These are phyloP conservation scores for Chlorodrepanis virens DNA, from an alignment of 2,113 vertebrate species.

Conservation along the genomic window DNA sequence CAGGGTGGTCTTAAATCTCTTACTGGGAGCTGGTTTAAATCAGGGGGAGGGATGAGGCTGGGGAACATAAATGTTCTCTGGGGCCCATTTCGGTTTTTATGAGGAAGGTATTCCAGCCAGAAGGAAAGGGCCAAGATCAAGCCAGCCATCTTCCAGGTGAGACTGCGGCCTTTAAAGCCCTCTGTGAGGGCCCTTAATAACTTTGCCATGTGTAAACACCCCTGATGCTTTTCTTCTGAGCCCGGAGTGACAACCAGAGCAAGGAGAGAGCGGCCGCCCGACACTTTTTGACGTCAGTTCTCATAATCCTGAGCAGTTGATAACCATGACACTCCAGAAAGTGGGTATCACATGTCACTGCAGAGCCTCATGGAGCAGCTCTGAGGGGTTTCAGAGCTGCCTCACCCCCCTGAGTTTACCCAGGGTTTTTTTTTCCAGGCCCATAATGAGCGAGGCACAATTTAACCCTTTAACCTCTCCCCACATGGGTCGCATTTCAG, in stretches of 20 bases:
- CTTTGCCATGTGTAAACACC: slow-evolving; percentile 45
- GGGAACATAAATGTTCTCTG: background rate
- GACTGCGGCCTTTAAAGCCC: background rate
- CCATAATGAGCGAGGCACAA: background rate
- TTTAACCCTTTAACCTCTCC: slow-evolving; percentile 53
- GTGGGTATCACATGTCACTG: background rate
- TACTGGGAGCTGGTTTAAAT: slow-evolving; percentile 38
- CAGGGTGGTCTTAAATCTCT: slow-evolving; percentile 32
- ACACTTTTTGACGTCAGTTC: slow-evolving; percentile 50
- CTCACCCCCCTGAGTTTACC: background rate
- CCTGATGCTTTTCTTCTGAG: slow-evolving; percentile 48
- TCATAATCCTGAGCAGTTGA: background rate
- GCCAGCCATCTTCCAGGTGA: slow-evolving; percentile 10
- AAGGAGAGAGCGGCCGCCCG: background rate
- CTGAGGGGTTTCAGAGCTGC: background rate
- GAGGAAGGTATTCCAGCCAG: background rate
- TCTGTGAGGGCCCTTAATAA: slow-evolving; percentile 11
- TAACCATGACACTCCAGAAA: slow-evolving; percentile 38
- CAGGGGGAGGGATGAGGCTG: slow-evolving; percentile 30
- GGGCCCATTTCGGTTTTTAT: background rate
- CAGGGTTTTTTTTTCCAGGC: background rate
- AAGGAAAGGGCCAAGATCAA: background rate
- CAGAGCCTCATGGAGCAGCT: background rate
- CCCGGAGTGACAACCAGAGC: slow-evolving; percentile 20
- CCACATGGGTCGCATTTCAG: slow-evolving; percentile 41